Base-by-base conservation (phyloP, 2,888 invertebrate species). In the Frankliniella fusca region DNA sequence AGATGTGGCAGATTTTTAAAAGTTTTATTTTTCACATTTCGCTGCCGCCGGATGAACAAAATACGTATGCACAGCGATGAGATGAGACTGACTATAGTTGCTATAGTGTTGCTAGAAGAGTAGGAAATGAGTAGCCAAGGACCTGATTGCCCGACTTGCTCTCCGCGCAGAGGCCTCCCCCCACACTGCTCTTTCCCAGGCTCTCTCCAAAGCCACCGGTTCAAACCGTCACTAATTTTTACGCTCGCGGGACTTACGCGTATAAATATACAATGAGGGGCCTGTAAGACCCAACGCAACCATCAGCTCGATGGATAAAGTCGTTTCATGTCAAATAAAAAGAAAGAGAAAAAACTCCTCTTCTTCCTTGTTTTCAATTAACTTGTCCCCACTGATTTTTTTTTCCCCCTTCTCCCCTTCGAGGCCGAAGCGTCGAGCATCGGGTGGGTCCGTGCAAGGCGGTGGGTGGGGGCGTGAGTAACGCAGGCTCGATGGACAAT, bases 161-260 rank as follows among this genome's bases (percentile, higher is more conserved):
- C 3, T 38, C 38, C 38, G 38, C 38, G 2, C 38, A 38, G 38
- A 3, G 38, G 12, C 54, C 15, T 15, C 54, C 5, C 12, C 5
- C 5, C 15, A 5, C 54, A 12, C 54, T 54, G 54, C 54, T 15
- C 54, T 54, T 18, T 3, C 54, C 54, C 50, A 9, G 10, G 50
- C 50, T 9, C 50, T 12, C 50, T 50, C 10, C 50, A 9, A 12
- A 50, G 50, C 38, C 38, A n/a, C 23, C 70, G 70, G 12, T 23
- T 76, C 70, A 76, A 76, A 27, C 27, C 70, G 27, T 76, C 70
- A 76, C 70, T 76, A 27, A 76, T 76, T 76, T 76, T 76, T 76
- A 27, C 70, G 10, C 70, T 76, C 70, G 38, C 70, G 70, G 61
- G 38, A 38, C 38, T 76, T 76, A 27, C n/a, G n/a, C n/a, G 18